Percentiles rank a stretch among this genome's conserved stretches.
Conservation (phyloP, 2,888 invertebrate genomes). For the Oegoconia quadripuncta region DNA sequence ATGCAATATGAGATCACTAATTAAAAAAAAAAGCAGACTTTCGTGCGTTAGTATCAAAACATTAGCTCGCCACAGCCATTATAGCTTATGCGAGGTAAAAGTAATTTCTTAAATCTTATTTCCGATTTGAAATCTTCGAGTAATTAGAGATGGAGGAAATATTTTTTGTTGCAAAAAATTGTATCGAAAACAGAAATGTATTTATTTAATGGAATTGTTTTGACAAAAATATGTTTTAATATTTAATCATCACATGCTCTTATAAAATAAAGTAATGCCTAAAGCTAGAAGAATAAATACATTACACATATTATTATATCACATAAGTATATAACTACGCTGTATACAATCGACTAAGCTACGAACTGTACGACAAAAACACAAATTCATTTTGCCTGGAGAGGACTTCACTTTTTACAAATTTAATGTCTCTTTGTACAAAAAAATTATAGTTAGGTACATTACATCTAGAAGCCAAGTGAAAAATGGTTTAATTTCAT, state of each 20-base stretch:
- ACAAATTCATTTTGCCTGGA: conserved; percentile 16
- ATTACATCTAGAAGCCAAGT: conserved; percentile 23
- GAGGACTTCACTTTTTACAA: conserved; percentile 18
- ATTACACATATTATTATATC: conserved; percentile 42
- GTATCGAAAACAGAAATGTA: conserved; percentile 41
- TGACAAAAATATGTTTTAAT: conserved; percentile 35
- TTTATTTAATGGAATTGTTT: conserved; percentile 62
- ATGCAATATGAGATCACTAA: too few species aligned
- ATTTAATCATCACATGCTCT: conserved; percentile 41
- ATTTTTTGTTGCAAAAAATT: conserved; percentile 12
- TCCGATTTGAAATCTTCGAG: too few species aligned
- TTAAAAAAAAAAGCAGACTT: too few species aligned
- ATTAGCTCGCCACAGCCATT: too few species aligned
- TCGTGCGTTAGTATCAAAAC: too few species aligned
- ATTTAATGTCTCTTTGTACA: conserved; percentile 24
- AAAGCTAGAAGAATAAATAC: conserved; percentile 55
- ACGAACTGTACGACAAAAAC: conserved; percentile 22
- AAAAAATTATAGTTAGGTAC: conserved; percentile 17
- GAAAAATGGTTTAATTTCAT: conserved; percentile 11
- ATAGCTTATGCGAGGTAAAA: too few species aligned
- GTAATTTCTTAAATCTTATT: too few species aligned
- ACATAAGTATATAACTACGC: conserved; percentile 38
- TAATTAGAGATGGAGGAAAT: too few species aligned
- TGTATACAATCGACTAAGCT: conserved; percentile 28
- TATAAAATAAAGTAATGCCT: conserved; percentile 53